A percentile compares a stretch with the other conserved stretches of the same genome.
These are phyloP conservation scores for Cremastobaeus sp. DNA, from an alignment of 2,888 invertebrate species.

Conservation along the genomic window DNA sequence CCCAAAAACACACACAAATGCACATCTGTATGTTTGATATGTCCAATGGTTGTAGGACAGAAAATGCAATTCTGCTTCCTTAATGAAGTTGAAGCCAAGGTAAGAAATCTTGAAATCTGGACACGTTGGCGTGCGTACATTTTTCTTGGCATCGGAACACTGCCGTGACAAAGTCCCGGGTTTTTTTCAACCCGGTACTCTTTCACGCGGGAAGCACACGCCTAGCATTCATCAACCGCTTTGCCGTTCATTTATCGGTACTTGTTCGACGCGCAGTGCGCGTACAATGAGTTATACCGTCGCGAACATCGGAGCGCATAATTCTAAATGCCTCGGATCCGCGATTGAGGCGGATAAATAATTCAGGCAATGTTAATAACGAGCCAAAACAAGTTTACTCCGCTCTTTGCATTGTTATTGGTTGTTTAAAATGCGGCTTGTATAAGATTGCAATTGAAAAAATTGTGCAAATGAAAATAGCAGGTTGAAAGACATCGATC, in stretches of 20 bases:
- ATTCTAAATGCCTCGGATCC: constrained; percentile 17
- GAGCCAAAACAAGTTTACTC: constrained; percentile 12
- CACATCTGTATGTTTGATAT: too few relatives aligned
- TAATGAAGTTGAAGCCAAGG: too few relatives aligned
- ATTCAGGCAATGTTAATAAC: constrained; percentile 30
- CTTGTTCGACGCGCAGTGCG: constrained; percentile 18
- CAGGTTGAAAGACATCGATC: too few relatives aligned
- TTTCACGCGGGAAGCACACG: constrained; percentile 31
- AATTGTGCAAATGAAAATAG: too few relatives aligned
- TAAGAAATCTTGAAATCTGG: not conserved
- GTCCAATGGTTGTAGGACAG: too few relatives aligned
- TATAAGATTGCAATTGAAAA: constrained; percentile 20
- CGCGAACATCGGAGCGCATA: constrained; percentile 16
- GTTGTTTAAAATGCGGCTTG: constrained; percentile 12
- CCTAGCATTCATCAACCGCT: constrained; percentile 37
- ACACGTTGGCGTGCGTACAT: constrained; percentile 11
- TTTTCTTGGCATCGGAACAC: constrained; percentile 9
- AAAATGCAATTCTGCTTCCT: too few relatives aligned
- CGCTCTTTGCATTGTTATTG: constrained; percentile 12
- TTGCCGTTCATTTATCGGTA: constrained; percentile 27
- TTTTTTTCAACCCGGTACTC: constrained; percentile 8
- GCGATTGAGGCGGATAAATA: constrained; percentile 43
- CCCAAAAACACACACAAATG: too few relatives aligned
- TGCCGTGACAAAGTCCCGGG: not conserved
- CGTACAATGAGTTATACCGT: constrained; percentile 29